Conservation (phyloP, 2,113 vertebrate species). For the Orycteropus afer region DNA sequence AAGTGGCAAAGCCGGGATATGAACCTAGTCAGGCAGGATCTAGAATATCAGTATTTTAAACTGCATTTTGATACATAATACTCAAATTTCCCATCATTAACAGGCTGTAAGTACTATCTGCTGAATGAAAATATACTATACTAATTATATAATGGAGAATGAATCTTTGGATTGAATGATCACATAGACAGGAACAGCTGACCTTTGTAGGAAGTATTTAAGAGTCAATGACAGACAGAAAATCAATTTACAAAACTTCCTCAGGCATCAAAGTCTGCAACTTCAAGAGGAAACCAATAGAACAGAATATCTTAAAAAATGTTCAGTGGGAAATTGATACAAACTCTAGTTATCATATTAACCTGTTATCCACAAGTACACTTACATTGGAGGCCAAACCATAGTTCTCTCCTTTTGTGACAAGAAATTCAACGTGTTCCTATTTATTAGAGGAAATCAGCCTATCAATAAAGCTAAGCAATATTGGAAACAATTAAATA, state of each 20-base stretch:
- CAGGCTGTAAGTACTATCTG: background rate
- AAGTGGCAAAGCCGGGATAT: background rate
- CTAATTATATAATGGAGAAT: background rate
- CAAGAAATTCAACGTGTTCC: background rate
- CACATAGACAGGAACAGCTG: background rate
- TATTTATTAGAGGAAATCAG: background rate
- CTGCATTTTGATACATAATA: background rate
- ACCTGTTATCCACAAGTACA: background rate
- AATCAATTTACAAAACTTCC: background rate
- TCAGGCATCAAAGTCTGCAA: background rate
- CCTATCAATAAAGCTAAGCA: background rate
- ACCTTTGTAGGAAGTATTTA: constrained; percentile 2
- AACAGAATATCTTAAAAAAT: background rate
- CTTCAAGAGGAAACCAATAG: background rate
- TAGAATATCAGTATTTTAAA: background rate
- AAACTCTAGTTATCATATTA: background rate
- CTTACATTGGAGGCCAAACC: background rate
- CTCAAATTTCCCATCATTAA: background rate
- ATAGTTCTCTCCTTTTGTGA: background rate
- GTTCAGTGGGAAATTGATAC: background rate
- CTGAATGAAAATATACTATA: background rate
- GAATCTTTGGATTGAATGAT: background rate
- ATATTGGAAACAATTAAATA: background rate
- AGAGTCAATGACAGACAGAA: background rate
- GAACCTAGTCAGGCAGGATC: background rate